These are phyloP conservation scores for Oreochromis niloticus DNA, from an alignment of 2,113 vertebrate genomes.

Conservation along the genomic window DNA sequence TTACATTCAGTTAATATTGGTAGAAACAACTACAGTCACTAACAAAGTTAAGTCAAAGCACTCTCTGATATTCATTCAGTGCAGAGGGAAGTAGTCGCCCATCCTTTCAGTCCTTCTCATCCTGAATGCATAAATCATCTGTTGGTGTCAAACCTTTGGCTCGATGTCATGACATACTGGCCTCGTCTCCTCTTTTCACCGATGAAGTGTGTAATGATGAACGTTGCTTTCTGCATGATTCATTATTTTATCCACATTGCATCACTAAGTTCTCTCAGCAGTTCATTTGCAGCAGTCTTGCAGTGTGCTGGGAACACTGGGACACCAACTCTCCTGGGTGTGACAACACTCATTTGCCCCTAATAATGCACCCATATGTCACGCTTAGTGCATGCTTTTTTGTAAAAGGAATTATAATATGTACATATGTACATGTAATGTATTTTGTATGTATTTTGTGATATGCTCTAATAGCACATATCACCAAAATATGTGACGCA, in stretches of 20 bases:
- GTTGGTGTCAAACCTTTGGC: background rate
- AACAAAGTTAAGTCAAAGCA: background rate
- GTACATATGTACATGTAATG: background rate
- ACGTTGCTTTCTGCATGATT: background rate
- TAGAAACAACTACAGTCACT: background rate
- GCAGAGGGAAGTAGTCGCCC: background rate
- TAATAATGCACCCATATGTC: background rate
- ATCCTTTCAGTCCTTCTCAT: background rate
- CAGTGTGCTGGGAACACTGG: background rate
- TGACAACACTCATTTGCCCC: background rate
- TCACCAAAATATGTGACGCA: background rate
- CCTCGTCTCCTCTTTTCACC: background rate
- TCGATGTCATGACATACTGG: background rate
- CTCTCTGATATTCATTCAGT: background rate
- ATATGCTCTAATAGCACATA: background rate
- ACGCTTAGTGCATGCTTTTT: background rate
- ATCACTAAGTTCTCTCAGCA: background rate
- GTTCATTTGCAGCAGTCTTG: background rate
- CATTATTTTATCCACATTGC: background rate
- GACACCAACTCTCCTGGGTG: background rate
- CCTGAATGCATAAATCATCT: background rate
- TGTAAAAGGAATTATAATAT: background rate
- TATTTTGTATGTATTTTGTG: background rate
- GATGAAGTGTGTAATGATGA: background rate
- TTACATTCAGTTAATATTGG: background rate